Percentiles rank a stretch among this genome's conserved stretches.
Conservation (phyloP, 1,140 invertebrate species). For the Panonychus citri region DNA sequence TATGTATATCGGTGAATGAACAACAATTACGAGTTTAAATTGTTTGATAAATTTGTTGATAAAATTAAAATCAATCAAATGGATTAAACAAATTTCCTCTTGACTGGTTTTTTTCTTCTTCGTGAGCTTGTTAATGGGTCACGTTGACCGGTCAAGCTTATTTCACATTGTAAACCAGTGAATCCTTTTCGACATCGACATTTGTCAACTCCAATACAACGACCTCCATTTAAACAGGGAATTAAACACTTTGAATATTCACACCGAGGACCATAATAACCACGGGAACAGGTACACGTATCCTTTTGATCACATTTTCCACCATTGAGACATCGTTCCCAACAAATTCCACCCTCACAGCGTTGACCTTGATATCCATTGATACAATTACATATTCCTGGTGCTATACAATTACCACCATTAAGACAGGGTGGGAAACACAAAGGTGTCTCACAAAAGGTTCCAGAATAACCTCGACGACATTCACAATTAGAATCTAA, state of each 20-base stretch:
- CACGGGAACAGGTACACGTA: slow-evolving; percentile 63
- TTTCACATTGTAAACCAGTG: slow-evolving; percentile 15
- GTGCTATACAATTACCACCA: slow-evolving; percentile 64
- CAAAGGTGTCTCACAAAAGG: slow-evolving; percentile 29
- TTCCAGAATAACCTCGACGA: slow-evolving; percentile 43
- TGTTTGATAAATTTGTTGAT: too few relatives aligned
- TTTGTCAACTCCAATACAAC: slow-evolving; percentile 15
- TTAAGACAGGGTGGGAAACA: slow-evolving; percentile 82
- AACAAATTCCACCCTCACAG: slow-evolving; percentile 71
- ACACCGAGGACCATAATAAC: slow-evolving; percentile 62
- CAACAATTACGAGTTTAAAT: too few relatives aligned
- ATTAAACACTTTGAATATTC: slow-evolving; percentile 54
- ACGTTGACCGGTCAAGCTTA: background rate
- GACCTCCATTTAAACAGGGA: slow-evolving; percentile 17
- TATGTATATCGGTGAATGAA: too few relatives aligned
- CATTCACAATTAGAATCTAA: slow-evolving; percentile 57
- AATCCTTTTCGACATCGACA: slow-evolving; percentile 14
- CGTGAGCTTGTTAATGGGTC: background rate
- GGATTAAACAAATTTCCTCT: slow-evolving; percentile 1
- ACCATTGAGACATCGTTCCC: slow-evolving; percentile 70
- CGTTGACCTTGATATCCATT: slow-evolving; percentile 67
- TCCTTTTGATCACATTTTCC: slow-evolving; percentile 78
- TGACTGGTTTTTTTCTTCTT: background rate
- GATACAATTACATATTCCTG: slow-evolving; percentile 60
- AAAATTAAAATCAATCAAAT: too few relatives aligned